Conservation (phyloP, 2,113 vertebrate genomes). For the Muscicapa adusta region DNA sequence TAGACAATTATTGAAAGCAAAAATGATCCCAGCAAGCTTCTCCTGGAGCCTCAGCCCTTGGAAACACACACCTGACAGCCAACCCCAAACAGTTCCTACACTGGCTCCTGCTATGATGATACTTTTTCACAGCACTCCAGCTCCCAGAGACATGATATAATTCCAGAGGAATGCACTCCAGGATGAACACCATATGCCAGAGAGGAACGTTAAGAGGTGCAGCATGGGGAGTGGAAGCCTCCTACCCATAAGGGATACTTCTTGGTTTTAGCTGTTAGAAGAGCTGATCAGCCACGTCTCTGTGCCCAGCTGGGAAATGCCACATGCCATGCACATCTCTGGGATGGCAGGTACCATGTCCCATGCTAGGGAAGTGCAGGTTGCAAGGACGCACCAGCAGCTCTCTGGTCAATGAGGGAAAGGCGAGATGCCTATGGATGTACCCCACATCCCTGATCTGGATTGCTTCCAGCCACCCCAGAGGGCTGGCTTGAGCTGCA, state of each 20-base stretch:
- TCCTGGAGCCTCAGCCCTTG: background rate
- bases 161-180: background rate
- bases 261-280: background rate
- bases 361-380: background rate
- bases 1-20: background rate
- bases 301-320: background rate
- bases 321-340: background rate
- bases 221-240: background rate
- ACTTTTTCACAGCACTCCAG: background rate
- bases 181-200: background rate
- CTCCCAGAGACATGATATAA: conserved; percentile 16
- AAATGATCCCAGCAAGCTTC: background rate
- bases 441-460: background rate
- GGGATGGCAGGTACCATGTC: background rate
- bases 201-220: fast-evolving
- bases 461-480: fast-evolving
- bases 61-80: background rate
- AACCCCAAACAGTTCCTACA: background rate
- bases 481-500: background rate
- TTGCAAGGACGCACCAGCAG: background rate
- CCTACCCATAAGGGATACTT: fast-evolving
- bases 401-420: background rate
- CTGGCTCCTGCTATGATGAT: background rate
- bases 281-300: background rate
- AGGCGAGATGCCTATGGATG: background rate